Conservation (phyloP, 2,888 invertebrate genomes). For the Pedicia rivosa region DNA sequence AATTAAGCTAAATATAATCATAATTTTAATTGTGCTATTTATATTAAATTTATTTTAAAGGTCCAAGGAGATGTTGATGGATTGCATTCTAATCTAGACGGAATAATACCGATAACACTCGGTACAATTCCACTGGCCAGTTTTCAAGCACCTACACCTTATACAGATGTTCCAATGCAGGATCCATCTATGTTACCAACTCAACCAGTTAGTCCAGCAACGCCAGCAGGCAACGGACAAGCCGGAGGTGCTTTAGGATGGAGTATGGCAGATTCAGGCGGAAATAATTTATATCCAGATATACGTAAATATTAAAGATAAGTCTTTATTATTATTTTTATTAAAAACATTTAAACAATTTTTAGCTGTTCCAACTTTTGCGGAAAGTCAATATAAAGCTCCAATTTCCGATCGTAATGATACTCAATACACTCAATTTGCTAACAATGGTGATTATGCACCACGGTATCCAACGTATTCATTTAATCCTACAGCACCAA, state of each 20-base stretch:
- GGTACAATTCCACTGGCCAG: conserved; percentile 57
- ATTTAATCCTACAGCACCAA: conserved; percentile 38
- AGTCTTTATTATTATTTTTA: not conserved
- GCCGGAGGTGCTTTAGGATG: conserved; percentile 29
- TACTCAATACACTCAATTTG: conserved; percentile 37
- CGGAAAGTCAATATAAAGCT: conserved; percentile 43
- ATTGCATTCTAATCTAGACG: conserved; percentile 45
- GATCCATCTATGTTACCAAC: conserved; percentile 29
- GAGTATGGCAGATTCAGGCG: conserved; percentile 22
- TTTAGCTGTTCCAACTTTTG: conserved; percentile 49
- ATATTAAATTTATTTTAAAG: conserved; percentile 23
- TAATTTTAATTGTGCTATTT: conserved; percentile 2
- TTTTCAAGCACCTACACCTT: conserved; percentile 29
- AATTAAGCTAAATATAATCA: conserved; percentile 12
- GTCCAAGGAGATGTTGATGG: conserved; percentile 45
- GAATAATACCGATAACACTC: conserved; percentile 49
- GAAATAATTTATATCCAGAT: conserved; percentile 30
- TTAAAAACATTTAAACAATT: conserved; percentile 13
- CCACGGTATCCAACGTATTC: conserved; percentile 44
- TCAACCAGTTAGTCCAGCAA: conserved; percentile 29
- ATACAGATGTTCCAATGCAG: conserved; percentile 24
- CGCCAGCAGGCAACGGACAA: conserved; percentile 26
- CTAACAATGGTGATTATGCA: conserved; percentile 35
- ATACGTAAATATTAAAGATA: conserved; percentile 30
- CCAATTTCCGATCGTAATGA: conserved; percentile 48